phyloP scores from a whole-genome alignment of 1,140 invertebrate genomes.

The Aphis gossypii region DNA sequence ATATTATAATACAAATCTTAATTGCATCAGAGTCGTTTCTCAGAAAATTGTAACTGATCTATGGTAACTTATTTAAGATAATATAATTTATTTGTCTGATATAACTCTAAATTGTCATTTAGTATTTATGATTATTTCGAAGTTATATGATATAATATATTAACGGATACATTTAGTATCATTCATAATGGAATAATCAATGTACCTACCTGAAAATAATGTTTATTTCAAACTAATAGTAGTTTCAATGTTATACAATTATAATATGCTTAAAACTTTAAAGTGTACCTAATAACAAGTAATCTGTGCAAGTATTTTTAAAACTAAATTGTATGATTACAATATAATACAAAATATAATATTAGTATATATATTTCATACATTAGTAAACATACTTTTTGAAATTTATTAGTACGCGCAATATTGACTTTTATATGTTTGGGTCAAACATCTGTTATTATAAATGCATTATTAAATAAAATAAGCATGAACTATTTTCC shows the following conservation, averaged over 20 bases:
- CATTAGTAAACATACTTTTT: not conserved
- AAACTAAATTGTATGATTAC: not conserved
- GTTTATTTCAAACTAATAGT: not conserved
- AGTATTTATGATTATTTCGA: not conserved
- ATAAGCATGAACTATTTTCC: not conserved
- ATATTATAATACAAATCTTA: not conserved
- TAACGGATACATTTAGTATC: not conserved
- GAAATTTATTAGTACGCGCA: not conserved
- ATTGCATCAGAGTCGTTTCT: not conserved
- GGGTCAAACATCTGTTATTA: slow-evolving; percentile 4
- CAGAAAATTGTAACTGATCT: not conserved
- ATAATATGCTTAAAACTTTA: not conserved
- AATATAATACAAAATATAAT: not conserved
- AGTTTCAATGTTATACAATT: not conserved
- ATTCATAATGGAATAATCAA: not conserved
- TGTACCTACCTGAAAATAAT: not conserved
- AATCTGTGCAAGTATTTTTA: not conserved
- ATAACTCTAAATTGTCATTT: not conserved
- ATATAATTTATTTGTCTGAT: not conserved
- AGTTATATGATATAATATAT: not conserved
- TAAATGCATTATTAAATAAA: not conserved
- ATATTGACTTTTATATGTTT: not conserved
- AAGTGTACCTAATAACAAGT: not conserved
- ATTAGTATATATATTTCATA: not conserved
- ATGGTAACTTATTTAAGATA: not conserved